Evolutionary conservation across 2,797 vertebrate species (phyloP).

Genomic region (Mormyrus proboscirostris): DNA sequence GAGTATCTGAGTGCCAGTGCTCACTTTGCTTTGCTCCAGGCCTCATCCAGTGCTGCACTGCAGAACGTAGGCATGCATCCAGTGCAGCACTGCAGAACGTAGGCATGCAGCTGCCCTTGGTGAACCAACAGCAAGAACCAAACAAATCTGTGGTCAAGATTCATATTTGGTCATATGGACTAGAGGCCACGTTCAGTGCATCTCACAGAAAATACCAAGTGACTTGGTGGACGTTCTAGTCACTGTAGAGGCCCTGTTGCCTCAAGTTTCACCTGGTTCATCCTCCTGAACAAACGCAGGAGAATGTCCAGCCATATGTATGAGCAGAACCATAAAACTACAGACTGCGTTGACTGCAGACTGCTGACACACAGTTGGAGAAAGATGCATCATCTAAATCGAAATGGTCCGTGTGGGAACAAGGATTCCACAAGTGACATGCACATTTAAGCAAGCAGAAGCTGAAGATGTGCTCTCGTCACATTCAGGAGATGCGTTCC

Average conservation of each 20-base stretch:
- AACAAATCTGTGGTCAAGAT: neutral
- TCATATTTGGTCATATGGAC: neutral
- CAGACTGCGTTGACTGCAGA: neutral
- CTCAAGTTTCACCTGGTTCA: neutral
- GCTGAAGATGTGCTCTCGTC: neutral
- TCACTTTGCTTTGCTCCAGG: neutral
- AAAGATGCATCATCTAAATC: neutral
- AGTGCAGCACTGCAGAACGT: neutral
- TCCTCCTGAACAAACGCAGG: neutral
- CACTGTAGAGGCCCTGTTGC: neutral
- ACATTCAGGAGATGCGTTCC: neutral
- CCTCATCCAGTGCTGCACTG: neutral
- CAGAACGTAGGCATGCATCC: neutral
- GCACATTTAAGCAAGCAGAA: neutral
- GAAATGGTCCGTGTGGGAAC: neutral
- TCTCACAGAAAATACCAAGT: neutral
- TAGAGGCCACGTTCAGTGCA: neutral
- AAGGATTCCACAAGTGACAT: neutral
- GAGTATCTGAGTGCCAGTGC: neutral
- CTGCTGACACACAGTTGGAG: neutral
- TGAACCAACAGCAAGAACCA: neutral
- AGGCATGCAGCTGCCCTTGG: neutral
- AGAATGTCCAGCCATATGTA: neutral
- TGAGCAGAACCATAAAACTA: neutral
- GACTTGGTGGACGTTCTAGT: neutral